Conservation (phyloP, 1,140 invertebrate species). For the Lycorma delicatula region DNA sequence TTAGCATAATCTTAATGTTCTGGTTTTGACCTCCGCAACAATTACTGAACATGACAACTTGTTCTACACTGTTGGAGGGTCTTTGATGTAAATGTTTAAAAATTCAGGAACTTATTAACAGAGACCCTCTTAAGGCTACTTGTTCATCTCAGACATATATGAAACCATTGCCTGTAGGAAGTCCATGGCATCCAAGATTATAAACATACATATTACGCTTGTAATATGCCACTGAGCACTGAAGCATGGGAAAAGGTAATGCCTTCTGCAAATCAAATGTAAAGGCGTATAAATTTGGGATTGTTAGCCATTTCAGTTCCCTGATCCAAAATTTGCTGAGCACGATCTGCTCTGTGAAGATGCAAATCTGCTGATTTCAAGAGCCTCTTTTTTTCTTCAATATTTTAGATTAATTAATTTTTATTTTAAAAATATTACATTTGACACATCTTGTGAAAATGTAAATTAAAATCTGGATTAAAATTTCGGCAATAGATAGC, state of each 20-base stretch:
- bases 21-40: too few species aligned
- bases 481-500: conserved; percentile 43
- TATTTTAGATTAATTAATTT: conserved; percentile 9
- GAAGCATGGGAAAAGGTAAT: conserved; percentile 27
- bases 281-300: conserved; percentile 22
- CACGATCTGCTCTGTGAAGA: conserved; percentile 22
- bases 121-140: neutral
- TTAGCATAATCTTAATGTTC: too few species aligned
- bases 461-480: conserved; percentile 41
- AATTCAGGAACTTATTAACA: too few species aligned
- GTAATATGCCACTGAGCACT: conserved; percentile 26
- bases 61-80: too few species aligned
- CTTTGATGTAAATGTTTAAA: too few species aligned
- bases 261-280: conserved; percentile 30
- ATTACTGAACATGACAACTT: too few species aligned
- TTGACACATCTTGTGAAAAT: conserved; percentile 37
- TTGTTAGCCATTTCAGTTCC: conserved; percentile 17
- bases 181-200: conserved; percentile 23
- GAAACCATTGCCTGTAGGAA: neutral
- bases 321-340: conserved; percentile 14
- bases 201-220: conserved; percentile 29
- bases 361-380: conserved; percentile 21
- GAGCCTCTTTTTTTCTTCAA: conserved; percentile 18
- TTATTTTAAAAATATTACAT: conserved; percentile 25
- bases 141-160: conserved; percentile 13